phyloP scores from a whole-genome alignment of 2,113 vertebrate species.

The Oriolus oriolus region DNA sequence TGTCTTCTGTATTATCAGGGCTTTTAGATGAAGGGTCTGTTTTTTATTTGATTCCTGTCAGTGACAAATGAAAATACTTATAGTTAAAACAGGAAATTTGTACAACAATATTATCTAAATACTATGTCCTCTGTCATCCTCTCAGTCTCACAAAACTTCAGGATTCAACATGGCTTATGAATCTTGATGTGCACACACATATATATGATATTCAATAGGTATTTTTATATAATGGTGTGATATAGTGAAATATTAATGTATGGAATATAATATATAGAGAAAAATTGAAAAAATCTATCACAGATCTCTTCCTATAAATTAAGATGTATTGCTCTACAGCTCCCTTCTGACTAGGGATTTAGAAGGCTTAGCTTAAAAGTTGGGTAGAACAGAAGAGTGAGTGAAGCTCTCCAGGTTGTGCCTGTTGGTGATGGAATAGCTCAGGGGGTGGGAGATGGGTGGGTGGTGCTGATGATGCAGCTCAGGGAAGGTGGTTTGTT shows the following conservation, averaged over 20 bases:
- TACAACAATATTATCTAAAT: neutral
- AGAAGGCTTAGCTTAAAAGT: neutral
- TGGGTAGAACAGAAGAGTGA: neutral
- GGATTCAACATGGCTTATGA: neutral
- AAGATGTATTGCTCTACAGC: neutral
- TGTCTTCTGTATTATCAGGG: neutral
- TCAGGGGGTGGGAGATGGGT: neutral
- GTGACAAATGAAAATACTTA: neutral
- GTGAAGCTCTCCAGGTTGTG: neutral
- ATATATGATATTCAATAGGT: neutral
- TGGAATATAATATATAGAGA: neutral
- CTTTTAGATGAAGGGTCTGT: neutral
- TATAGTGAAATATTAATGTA: neutral
- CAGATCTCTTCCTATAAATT: neutral
- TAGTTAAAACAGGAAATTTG: neutral
- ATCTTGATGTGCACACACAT: neutral
- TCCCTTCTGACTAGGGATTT: neutral
- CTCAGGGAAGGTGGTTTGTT: neutral
- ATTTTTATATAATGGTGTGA: neutral
- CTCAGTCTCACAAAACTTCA: neutral
- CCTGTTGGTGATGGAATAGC: neutral
- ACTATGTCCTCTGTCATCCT: neutral
- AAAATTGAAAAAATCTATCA: neutral
- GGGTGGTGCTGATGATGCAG: neutral
- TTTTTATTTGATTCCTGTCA: neutral